Conservation (phyloP, 2,797 vertebrate species). For the Synaphobranchus kaupii region DNA sequence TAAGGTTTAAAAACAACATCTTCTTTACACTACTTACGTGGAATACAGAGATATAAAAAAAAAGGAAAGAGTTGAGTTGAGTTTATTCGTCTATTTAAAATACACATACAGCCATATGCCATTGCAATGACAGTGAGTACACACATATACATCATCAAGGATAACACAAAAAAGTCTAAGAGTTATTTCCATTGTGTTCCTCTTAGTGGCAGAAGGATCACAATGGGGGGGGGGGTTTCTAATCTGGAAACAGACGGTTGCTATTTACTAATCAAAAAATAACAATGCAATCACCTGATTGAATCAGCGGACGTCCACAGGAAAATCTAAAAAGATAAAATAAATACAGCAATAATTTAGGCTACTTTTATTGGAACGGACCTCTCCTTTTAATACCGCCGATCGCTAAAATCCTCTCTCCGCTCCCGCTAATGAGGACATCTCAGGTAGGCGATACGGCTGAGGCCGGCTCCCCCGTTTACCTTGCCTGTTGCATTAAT, state of each 20-base stretch:
- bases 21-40: background rate
- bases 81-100: too few species aligned
- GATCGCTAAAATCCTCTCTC: background rate
- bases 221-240: background rate
- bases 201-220: too few species aligned
- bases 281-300: background rate
- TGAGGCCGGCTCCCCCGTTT: background rate
- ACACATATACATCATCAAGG: too few species aligned
- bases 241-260: background rate
- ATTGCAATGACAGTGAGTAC: too few species aligned
- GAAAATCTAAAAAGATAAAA: background rate
- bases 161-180: too few species aligned
- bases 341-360: background rate
- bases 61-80: too few species aligned
- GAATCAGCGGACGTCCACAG: background rate
- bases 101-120: too few species aligned
- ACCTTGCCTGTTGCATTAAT: constrained; percentile 1
- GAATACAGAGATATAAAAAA: too few species aligned
- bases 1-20: background rate
- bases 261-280: background rate
- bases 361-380: background rate
- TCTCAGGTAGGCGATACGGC: background rate
- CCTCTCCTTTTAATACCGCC: background rate
- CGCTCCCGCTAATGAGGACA: background rate
- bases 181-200: too few species aligned